Base-by-base conservation (phyloP, 2,888 invertebrate species). In the Ectemnius continuus region DNA sequence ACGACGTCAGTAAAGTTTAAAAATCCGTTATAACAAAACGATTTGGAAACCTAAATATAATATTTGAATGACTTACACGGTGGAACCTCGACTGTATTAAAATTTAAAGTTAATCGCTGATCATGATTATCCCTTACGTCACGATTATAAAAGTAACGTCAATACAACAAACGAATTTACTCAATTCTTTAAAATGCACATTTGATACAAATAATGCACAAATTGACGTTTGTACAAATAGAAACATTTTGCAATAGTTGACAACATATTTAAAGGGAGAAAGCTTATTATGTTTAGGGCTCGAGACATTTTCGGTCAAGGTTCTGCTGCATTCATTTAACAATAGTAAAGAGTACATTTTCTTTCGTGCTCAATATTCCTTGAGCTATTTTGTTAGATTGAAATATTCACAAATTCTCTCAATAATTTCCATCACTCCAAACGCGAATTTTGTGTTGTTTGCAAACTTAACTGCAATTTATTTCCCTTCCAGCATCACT, bases 1-100 rank as follows among this genome's bases (percentile, higher is more conserved):
- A 74, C 70, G 76, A 80, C 61, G 75, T 70, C 80, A 82, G 75
- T 76, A 71, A 45, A 71, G 68, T 67, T 70, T 68, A 68, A 70
- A 71, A 68, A 63, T n/a, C 71, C 23, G 52, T 56, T 58, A 62
- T 69, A 81, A 62, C 60, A 74, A 64, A 47, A 75, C 66, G 48
- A 64, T 70, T 63, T 26, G 57, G 28, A 70, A 74, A 68, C 56
- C 62, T 18, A 57, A 63, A 67, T 69, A 67, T 72, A 63, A 75
- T 48, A 61, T 64, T 76, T 52, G 16, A n/a, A 61, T 67, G 62
- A 65, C 47, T 16, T 67, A 60, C 26, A 67, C 36, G 48, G 20
- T 65, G 61, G 18, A 61, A 64, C 20, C 63, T 56, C 47, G 18
- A 48, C 56, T 4, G 36, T 28, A 36, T 56, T 16, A 45, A 28